Percentiles rank a stretch among this genome's conserved stretches.
Evolutionary conservation across 92 coral and sea anemone genomes (phyloP).

Genomic region (Zoanthus solanderi): DNA sequence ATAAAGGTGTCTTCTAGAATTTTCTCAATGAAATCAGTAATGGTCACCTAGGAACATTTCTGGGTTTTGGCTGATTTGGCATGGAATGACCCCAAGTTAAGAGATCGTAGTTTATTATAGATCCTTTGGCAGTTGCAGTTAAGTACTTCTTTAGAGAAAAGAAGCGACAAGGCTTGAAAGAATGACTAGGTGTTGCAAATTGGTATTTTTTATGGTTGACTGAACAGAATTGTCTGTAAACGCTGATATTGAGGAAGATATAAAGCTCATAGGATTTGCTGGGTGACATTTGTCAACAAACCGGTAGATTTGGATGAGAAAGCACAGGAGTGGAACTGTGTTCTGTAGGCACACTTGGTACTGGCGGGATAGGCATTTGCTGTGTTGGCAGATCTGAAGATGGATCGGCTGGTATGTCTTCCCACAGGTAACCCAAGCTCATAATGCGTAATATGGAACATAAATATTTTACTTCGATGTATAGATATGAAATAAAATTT

Average conservation of each 20-base stretch:
- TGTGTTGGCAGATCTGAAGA: slow-evolving; percentile 4
- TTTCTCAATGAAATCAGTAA: too few relatives aligned
- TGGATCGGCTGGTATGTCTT: background rate
- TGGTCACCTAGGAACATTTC: too few relatives aligned
- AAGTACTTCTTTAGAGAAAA: background rate
- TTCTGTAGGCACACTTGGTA: background rate
- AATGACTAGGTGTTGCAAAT: background rate
- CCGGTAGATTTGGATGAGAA: slow-evolving; percentile 4
- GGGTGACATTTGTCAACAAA: slow-evolving; percentile 4
- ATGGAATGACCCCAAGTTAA: background rate
- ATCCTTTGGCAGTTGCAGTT: slow-evolving; percentile 1
- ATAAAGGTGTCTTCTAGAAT: too few relatives aligned
- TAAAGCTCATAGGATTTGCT: background rate
- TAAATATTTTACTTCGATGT: too few relatives aligned
- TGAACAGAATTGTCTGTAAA: slow-evolving; percentile 3
- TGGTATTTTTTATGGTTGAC: slow-evolving; percentile 2
- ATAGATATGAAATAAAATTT: too few relatives aligned
- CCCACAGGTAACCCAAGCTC: background rate
- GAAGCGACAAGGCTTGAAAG: background rate
- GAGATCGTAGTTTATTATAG: background rate
- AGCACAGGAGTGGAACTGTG: background rate
- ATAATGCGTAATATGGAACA: too few relatives aligned
- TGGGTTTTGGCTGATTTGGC: too few relatives aligned
- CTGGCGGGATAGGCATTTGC: slow-evolving; percentile 2
- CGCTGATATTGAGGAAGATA: background rate